phyloP scores from a whole-genome alignment of 2,797 vertebrate genomes.

The Xenopus petersii region DNA sequence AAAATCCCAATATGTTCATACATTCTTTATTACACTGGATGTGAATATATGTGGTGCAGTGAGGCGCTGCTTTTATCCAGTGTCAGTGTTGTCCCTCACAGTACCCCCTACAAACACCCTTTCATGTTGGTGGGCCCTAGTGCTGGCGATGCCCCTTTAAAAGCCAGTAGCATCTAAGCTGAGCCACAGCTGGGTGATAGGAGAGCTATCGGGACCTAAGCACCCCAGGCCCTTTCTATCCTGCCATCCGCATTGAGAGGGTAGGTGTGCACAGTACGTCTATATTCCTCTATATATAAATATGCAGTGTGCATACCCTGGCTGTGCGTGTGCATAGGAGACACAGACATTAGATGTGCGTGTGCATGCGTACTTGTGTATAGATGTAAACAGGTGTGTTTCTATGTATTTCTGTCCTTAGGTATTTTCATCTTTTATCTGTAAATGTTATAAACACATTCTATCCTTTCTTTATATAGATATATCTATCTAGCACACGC shows the following conservation, averaged over 20 bases:
- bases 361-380: neutral
- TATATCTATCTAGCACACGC: no score
- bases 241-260: conserved; percentile 14
- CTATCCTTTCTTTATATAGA: no score
- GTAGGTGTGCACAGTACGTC: conserved; percentile 2
- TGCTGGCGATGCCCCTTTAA: conserved; percentile 21
- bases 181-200: conserved; percentile 28
- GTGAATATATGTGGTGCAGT: no score
- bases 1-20: neutral
- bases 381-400: neutral
- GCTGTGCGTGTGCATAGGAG: neutral
- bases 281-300: neutral
- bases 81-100: conserved; percentile 12
- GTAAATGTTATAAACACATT: neutral
- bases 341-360: conserved; percentile 2
- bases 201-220: conserved; percentile 19
- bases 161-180: conserved; percentile 29
- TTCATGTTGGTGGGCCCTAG: conserved; percentile 6
- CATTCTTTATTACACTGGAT: no score
- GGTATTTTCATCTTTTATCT: neutral
- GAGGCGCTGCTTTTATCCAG: neutral
- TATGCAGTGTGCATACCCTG: conserved; percentile 2
- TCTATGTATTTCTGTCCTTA: neutral
- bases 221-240: neutral
- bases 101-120: conserved; percentile 14